These are phyloP conservation scores for Corvus hawaiiensis DNA, from an alignment of 2,113 vertebrate genomes.

Conservation along the genomic window DNA sequence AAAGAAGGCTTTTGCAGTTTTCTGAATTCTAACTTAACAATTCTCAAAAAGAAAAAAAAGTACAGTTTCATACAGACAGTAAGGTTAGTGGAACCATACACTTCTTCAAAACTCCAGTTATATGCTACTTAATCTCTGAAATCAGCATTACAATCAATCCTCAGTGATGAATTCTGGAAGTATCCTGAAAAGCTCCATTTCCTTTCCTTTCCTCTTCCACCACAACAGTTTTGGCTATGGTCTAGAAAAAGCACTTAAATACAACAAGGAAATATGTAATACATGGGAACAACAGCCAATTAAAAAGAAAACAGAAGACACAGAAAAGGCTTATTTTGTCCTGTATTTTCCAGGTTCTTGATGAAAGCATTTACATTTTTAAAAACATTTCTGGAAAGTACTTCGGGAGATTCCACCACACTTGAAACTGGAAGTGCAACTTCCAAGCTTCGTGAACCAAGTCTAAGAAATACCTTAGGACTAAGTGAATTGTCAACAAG, in stretches of 20 bases:
- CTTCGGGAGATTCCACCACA: not conserved
- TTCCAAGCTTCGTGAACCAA: not conserved
- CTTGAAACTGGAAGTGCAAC: not conserved
- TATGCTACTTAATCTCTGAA: not conserved
- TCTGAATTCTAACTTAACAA: not conserved
- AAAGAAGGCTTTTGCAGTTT: not conserved
- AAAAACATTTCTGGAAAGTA: not conserved
- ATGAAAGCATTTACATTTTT: not conserved
- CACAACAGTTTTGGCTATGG: not conserved
- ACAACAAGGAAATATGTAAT: not conserved
- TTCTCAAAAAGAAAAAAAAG: not conserved
- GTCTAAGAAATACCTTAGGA: not conserved
- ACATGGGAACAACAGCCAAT: fast-evolving
- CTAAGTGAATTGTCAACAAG: not conserved
- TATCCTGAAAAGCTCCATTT: not conserved
- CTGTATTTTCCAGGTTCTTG: not conserved
- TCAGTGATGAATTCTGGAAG: not conserved
- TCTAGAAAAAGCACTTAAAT: not conserved
- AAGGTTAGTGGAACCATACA: not conserved
- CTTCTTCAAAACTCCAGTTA: not conserved
- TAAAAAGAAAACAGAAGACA: not conserved
- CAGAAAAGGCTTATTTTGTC: not conserved
- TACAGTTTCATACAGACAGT: not conserved
- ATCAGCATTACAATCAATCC: not conserved
- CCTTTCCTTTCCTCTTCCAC: not conserved